These are phyloP conservation scores for Bettongia penicillata DNA, from an alignment of 2,113 vertebrate genomes.

Conservation along the genomic window DNA sequence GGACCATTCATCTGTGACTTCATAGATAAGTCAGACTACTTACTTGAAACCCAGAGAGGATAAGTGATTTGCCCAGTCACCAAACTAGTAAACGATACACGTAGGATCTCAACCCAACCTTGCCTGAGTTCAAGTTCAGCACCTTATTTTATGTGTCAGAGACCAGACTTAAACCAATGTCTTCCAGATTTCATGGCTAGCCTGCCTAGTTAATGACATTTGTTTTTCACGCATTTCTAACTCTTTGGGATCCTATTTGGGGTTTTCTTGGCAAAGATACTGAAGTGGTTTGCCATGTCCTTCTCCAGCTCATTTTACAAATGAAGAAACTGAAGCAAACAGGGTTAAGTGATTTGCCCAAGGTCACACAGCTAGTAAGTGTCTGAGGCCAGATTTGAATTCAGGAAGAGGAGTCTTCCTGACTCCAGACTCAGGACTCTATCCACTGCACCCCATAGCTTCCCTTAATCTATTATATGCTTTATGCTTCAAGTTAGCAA, in stretches of 20 bases:
- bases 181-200: background rate
- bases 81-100: background rate
- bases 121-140: background rate
- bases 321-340: no score
- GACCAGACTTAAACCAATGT: background rate
- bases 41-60: background rate
- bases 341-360: no score
- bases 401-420: background rate
- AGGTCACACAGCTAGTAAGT: no score
- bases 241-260: no score
- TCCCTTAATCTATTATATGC: background rate
- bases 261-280: no score
- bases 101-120: background rate
- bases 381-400: background rate
- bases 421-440: background rate
- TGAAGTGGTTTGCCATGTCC: no score
- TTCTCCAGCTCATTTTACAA: no score
- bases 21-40: no score
- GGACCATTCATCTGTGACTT: background rate
- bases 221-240: no score
- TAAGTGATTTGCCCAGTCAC: background rate
- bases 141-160: background rate
- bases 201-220: background rate
- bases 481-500: background rate
- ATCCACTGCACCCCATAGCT: background rate